These are phyloP conservation scores for Macrotrachela quadricornifera DNA, from an alignment of 1,140 invertebrate genomes.

Conservation along the genomic window DNA sequence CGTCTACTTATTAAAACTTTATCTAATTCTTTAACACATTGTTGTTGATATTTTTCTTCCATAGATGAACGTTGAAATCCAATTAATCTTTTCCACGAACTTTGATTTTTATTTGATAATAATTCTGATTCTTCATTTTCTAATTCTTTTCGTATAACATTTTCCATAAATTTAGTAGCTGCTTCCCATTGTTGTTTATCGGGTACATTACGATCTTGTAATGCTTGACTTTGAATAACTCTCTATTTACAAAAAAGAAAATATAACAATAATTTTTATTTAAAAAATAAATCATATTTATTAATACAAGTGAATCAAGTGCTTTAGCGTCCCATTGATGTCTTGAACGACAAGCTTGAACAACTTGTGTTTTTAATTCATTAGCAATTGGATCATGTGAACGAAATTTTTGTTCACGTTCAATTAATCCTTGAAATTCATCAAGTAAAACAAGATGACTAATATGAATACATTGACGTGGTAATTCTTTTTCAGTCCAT, in stretches of 20 bases:
- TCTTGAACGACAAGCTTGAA: constrained; percentile 55
- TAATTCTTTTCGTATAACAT: constrained; percentile 48
- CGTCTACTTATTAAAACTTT: no score
- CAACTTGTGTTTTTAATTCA: constrained; percentile 60
- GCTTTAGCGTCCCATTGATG: constrained; percentile 83
- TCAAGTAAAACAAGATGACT: constrained; percentile 66
- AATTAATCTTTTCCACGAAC: no score
- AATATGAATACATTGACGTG: constrained; percentile 51
- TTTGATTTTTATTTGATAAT: no score
- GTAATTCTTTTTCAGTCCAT: constrained; percentile 74
- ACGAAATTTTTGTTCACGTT: constrained; percentile 42
- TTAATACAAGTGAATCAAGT: constrained; percentile 34
- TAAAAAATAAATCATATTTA: not conserved
- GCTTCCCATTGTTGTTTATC: constrained; percentile 83
- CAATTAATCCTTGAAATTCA: constrained; percentile 60
- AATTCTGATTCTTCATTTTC: no score
- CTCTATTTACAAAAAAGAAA: constrained; percentile 51
- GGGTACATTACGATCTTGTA: constrained; percentile 71
- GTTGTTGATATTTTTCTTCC: no score
- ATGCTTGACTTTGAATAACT: constrained; percentile 75
- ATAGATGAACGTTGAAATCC: no score
- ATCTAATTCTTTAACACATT: no score
- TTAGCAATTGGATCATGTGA: constrained; percentile 75
- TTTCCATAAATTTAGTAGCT: constrained; percentile 68
- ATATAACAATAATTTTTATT: not conserved